phyloP scores from a whole-genome alignment of 2,113 vertebrate genomes.

The Corapipo altera region DNA sequence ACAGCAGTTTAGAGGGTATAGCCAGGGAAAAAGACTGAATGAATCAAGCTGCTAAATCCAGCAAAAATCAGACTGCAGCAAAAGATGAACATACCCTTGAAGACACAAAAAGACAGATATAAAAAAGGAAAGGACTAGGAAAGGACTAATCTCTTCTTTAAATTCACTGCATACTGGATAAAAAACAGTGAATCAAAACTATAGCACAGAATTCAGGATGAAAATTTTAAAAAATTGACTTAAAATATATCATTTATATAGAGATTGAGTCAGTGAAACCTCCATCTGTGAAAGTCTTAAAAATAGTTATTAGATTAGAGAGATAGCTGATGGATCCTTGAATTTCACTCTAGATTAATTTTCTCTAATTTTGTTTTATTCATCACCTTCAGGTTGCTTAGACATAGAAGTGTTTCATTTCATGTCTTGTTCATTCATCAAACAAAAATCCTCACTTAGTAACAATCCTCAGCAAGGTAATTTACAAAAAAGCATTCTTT shows the following conservation, averaged over 20 bases:
- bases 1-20: not conserved
- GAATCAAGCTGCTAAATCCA: not conserved
- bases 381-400: not conserved
- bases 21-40: not conserved
- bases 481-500: not conserved
- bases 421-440: not conserved
- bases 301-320: not conserved
- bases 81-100: not conserved
- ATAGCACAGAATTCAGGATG: not conserved
- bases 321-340: not conserved
- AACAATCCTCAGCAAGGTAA: not conserved
- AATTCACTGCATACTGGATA: not conserved
- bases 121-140: not conserved
- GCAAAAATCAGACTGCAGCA: not conserved
- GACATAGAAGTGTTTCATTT: not conserved
- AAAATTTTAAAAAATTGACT: not conserved
- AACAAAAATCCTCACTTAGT: not conserved
- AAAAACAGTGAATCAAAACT: not conserved
- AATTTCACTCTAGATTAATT: not conserved
- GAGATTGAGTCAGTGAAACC: not conserved
- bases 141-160: not conserved
- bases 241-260: not conserved
- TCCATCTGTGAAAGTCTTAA: not conserved
- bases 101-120: not conserved
- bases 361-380: not conserved